These are phyloP conservation scores for Drosophila pseudoobscura DNA, from an alignment of 1,140 invertebrate genomes.

Conservation along the genomic window DNA sequence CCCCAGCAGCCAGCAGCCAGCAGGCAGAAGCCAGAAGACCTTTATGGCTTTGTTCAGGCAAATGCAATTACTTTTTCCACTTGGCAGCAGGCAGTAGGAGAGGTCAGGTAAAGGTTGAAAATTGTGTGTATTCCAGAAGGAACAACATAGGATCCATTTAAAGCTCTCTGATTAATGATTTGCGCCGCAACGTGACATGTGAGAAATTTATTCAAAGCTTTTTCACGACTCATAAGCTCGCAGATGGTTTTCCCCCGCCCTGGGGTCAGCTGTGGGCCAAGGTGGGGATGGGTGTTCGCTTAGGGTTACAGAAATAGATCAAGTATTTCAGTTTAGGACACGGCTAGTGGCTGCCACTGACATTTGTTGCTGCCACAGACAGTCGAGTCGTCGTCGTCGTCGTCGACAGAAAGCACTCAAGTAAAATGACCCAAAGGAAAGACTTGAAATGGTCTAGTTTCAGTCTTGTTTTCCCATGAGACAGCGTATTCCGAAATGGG, in stretches of 20 bases:
- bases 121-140: slow-evolving; percentile 7
- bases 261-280: background rate
- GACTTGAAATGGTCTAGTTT: slow-evolving; percentile 27
- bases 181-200: slow-evolving; percentile 24
- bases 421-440: slow-evolving; percentile 38
- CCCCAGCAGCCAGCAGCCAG: slow-evolving; percentile 10
- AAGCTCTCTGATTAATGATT: slow-evolving; percentile 44
- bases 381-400: background rate
- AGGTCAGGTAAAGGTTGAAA: slow-evolving; percentile 2
- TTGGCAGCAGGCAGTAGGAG: background rate
- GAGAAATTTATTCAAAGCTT: slow-evolving; percentile 23
- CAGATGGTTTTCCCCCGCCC: background rate
- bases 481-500: slow-evolving; percentile 6
- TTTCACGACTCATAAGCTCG: slow-evolving; percentile 2
- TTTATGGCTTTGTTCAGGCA: slow-evolving; percentile 32
- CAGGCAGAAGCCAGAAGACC: background rate
- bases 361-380: slow-evolving; percentile 42
- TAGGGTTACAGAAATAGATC: slow-evolving; percentile 16
- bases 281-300: too few relatives aligned
- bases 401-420: slow-evolving; percentile 5
- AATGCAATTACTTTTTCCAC: slow-evolving; percentile 39
- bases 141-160: slow-evolving; percentile 32
- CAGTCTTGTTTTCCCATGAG: slow-evolving; percentile 15
- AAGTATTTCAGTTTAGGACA: slow-evolving; percentile 14
- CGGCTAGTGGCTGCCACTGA: slow-evolving; percentile 18